Percentiles rank a stretch among this genome's conserved stretches.
phyloP scores from a whole-genome alignment of 2,888 invertebrate species.

The Cephus runcator region DNA sequence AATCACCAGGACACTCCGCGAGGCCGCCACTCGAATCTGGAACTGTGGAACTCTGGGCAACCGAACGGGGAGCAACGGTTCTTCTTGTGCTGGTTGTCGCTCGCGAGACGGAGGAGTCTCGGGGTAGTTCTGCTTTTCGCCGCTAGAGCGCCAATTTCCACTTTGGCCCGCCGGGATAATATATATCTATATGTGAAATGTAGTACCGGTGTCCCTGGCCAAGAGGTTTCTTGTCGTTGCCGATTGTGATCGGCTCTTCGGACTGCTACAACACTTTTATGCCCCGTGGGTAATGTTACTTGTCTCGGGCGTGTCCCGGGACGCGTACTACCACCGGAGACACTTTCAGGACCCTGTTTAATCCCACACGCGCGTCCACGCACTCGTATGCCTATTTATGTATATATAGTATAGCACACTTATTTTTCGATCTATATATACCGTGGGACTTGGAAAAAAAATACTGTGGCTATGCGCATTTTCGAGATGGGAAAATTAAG shows the following conservation, averaged over 20 bases:
- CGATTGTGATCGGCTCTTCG: conserved; percentile 34
- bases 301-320: conserved; percentile 13
- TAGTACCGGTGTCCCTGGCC: conserved; percentile 25
- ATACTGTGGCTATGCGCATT: not conserved
- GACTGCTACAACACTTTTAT: conserved; percentile 6
- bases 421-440: not conserved
- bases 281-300: conserved; percentile 6
- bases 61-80: not conserved
- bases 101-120: not conserved
- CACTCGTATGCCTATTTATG: not conserved
- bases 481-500: not conserved
- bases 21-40: conserved; percentile 20
- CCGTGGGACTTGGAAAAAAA: not conserved
- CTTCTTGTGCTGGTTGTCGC: conserved; percentile 1
- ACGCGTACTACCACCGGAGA: not conserved
- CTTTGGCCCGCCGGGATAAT: conserved; percentile 7
- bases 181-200: conserved; percentile 21
- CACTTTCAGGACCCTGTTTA: not conserved
- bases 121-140: conserved; percentile 16
- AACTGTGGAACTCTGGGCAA: conserved; percentile 11
- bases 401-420: not conserved
- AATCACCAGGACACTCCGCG: conserved; percentile 45
- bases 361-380: not conserved
- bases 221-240: conserved; percentile 33
- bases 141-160: conserved; percentile 21